A percentile compares a stretch with the other conserved stretches of the same genome.
Conservation (phyloP, 2,797 vertebrate genomes). For the Holocentrus rufus region DNA sequence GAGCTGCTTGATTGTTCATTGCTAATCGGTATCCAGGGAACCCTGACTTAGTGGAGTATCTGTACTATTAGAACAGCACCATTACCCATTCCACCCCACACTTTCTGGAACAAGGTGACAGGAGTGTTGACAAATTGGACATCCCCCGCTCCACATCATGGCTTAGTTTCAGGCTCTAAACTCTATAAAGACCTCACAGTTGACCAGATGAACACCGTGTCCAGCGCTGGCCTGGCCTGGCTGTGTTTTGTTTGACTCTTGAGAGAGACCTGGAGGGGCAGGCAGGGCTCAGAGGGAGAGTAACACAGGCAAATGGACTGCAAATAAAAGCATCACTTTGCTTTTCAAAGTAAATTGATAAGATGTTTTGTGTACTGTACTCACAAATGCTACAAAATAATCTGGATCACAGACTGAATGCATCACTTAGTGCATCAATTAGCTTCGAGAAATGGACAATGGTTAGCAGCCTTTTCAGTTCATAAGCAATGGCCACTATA, state of each 20-base stretch:
- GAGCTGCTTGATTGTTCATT: slow-evolving; percentile 49
- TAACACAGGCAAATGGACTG: slow-evolving; percentile 18
- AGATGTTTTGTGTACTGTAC: too few relatives aligned
- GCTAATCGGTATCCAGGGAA: slow-evolving; percentile 71
- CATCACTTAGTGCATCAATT: too few relatives aligned
- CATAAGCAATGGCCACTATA: too few relatives aligned
- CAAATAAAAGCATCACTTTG: background rate
- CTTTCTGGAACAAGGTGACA: slow-evolving; percentile 44
- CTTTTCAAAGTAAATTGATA: too few relatives aligned
- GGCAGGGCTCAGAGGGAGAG: slow-evolving; percentile 4
- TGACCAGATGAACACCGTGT: slow-evolving; percentile 60
- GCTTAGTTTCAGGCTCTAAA: slow-evolving; percentile 33
- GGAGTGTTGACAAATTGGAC: slow-evolving; percentile 69
- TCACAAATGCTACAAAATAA: too few relatives aligned
- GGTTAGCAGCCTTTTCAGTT: too few relatives aligned
- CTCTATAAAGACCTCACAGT: slow-evolving; percentile 30
- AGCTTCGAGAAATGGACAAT: too few relatives aligned
- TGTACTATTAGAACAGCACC: slow-evolving; percentile 70
- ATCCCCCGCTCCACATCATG: background rate
- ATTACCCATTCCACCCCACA: slow-evolving; percentile 60
- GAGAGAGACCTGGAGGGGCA: slow-evolving; percentile 33
- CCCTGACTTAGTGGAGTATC: slow-evolving; percentile 61
- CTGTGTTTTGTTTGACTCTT: slow-evolving; percentile 31
- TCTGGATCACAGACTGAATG: too few relatives aligned
- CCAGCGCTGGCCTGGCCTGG: slow-evolving; percentile 22